Conservation (phyloP, 2,888 invertebrate genomes). For the Nymphalis c-album region DNA sequence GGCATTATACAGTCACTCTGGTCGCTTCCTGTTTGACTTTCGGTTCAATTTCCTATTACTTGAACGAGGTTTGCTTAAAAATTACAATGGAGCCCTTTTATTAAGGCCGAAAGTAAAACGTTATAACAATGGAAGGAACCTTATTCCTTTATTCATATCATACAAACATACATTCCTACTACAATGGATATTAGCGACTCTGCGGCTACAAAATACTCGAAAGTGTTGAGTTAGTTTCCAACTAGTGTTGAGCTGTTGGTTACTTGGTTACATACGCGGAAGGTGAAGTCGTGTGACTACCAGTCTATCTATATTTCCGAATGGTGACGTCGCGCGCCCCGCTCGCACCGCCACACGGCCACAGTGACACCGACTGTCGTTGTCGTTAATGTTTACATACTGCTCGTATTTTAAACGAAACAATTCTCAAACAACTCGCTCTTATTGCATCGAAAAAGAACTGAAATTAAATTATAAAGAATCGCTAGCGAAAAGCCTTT, state of each 20-base stretch:
- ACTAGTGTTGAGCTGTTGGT: too few relatives aligned
- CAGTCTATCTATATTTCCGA: too few relatives aligned
- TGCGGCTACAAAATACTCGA: too few relatives aligned
- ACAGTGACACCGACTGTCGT: too few relatives aligned
- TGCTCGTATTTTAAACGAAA: constrained; percentile 3
- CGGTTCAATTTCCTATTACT: constrained; percentile 15
- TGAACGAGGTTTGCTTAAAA: constrained; percentile 12
- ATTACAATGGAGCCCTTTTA: constrained; percentile 10
- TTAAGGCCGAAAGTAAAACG: background rate
- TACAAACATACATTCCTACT: too few relatives aligned
- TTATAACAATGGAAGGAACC: background rate
- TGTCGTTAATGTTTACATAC: background rate
- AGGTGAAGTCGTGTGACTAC: too few relatives aligned
- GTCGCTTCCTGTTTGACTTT: constrained; percentile 21
- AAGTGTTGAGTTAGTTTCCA: too few relatives aligned
- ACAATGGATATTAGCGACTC: too few relatives aligned
- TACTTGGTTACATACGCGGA: too few relatives aligned
- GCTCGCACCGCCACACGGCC: background rate
- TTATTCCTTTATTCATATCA: background rate
- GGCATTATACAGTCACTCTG: constrained; percentile 8
- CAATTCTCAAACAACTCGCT: constrained; percentile 3
- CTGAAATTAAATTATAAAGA: constrained; percentile 20
- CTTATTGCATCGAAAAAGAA: background rate
- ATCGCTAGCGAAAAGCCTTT: constrained; percentile 17
- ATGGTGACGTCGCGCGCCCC: too few relatives aligned